phyloP scores from a whole-genome alignment of 2,113 vertebrate genomes.

The Hipposideros armiger region DNA sequence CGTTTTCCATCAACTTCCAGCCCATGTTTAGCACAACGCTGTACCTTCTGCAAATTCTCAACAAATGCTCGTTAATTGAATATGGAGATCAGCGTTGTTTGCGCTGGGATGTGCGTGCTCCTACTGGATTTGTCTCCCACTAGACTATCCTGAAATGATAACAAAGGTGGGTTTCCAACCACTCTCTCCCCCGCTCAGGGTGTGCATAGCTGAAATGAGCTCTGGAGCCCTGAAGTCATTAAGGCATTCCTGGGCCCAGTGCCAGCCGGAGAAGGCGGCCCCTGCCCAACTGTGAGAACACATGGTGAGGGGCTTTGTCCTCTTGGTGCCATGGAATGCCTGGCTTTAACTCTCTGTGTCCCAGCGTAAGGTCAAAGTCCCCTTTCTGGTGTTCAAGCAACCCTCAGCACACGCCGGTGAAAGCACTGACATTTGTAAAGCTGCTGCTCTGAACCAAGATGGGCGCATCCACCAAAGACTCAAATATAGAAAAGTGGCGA shows the following conservation, averaged over 20 bases:
- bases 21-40: background rate
- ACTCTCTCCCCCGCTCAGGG: background rate
- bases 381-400: background rate
- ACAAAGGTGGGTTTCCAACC: background rate
- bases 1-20: background rate
- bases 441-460: background rate
- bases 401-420: rapidly evolving
- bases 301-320: rapidly evolving
- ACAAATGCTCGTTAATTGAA: background rate
- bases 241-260: background rate
- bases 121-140: background rate
- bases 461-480: background rate
- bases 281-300: rapidly evolving
- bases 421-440: rapidly evolving
- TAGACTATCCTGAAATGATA: background rate
- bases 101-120: background rate
- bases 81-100: background rate
- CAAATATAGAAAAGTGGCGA: rapidly evolving
- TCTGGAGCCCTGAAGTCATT: background rate
- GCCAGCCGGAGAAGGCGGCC: no score
- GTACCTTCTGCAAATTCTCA: background rate
- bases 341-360: no score
- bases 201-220: background rate
- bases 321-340: rapidly evolving
- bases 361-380: background rate